Evolutionary conservation across 2,797 vertebrate genomes (phyloP).

Genomic region (Chiloscyllium punctatum): DNA sequence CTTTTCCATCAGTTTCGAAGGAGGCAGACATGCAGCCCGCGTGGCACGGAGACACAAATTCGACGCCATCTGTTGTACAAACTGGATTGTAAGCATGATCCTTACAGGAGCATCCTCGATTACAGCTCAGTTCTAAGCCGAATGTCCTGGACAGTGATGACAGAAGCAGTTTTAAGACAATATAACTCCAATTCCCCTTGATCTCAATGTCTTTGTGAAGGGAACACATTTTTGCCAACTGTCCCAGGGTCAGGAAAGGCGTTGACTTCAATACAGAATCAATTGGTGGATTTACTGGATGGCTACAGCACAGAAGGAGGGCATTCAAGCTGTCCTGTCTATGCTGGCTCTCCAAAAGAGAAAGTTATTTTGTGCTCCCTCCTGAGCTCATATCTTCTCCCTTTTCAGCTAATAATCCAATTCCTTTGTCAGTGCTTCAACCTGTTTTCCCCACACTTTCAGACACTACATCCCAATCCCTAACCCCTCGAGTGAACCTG

Average conservation of each 20-base stretch:
- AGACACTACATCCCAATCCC: too few relatives aligned
- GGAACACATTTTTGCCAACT: neutral
- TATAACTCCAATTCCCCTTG: neutral
- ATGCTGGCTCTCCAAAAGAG: too few relatives aligned
- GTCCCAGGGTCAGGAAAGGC: neutral
- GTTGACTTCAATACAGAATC: too few relatives aligned
- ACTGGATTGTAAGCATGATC: slow-evolving; percentile 70
- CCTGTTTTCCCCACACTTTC: too few relatives aligned
- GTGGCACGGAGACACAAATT: slow-evolving; percentile 78
- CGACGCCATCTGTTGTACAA: slow-evolving; percentile 64
- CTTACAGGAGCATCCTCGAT: slow-evolving; percentile 58
- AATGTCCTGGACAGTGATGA: neutral
- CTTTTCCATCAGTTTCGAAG: rapidly evolving
- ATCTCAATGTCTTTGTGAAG: neutral
- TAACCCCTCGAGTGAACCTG: too few relatives aligned
- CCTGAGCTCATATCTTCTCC: too few relatives aligned
- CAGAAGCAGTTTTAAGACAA: neutral
- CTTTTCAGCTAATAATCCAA: too few relatives aligned
- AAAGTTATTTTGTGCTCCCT: too few relatives aligned
- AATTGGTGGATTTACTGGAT: too few relatives aligned
- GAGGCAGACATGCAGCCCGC: slow-evolving; percentile 63
- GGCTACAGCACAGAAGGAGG: too few relatives aligned
- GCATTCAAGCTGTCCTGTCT: too few relatives aligned
- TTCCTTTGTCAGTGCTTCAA: too few relatives aligned
- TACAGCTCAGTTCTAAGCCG: slow-evolving; percentile 47